Percentiles rank a stretch among this genome's conserved stretches.
Conservation (phyloP, 2,113 vertebrate species). For the Trichomycterus rosablanca region DNA sequence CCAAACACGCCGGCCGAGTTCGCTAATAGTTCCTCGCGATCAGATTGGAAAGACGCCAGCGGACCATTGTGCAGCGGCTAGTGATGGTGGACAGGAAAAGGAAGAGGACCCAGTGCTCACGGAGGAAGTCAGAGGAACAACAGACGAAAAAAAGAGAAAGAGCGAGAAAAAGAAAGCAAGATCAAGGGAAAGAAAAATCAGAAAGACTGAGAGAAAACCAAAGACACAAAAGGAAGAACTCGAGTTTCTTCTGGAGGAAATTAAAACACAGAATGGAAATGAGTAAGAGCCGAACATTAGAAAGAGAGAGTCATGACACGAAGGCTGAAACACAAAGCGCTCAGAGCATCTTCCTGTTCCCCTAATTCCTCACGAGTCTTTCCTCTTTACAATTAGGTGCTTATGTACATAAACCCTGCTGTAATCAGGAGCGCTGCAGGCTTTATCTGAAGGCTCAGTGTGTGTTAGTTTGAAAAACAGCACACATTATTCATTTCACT, state of each 20-base stretch:
- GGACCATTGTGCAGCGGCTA: constrained; percentile 73
- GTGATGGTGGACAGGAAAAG: constrained; percentile 81
- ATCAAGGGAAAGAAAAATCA: not conserved
- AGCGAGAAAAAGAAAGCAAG: constrained; percentile 25
- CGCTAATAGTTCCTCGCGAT: constrained; percentile 61
- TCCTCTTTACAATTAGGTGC: constrained; percentile 3
- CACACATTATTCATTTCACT: too few species aligned
- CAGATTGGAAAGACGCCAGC: constrained; percentile 76
- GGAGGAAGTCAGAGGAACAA: constrained; percentile 83
- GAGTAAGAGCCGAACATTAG: not conserved
- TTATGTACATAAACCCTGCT: not conserved
- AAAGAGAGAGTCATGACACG: not conserved
- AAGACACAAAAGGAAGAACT: not conserved
- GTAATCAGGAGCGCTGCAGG: not conserved
- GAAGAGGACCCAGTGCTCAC: constrained; percentile 82
- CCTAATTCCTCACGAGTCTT: constrained; percentile 24
- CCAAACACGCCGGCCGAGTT: constrained; percentile 33
- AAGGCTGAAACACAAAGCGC: not conserved
- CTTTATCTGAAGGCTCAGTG: too few species aligned
- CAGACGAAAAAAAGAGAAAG: constrained; percentile 55
- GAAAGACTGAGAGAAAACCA: not conserved
- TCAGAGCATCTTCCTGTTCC: constrained; percentile 26
- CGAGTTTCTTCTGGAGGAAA: not conserved
- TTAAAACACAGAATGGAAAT: not conserved
- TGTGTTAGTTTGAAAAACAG: too few species aligned